Base-by-base conservation (phyloP, 2,888 invertebrate genomes). In the Mythimna loreyi region DNA sequence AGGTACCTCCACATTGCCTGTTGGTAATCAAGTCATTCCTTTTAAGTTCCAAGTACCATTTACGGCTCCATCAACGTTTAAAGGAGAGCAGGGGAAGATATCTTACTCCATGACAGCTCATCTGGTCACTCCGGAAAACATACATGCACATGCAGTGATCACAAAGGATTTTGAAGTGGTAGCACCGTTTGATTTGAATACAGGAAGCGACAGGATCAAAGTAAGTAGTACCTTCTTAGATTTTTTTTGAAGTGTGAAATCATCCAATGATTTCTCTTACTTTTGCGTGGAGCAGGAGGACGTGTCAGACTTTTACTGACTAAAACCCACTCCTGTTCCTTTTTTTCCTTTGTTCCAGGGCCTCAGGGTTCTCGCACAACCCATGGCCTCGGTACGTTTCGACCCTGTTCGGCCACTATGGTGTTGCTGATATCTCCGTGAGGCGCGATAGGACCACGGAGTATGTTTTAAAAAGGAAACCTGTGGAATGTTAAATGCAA, bases 31-130 rank as follows among this genome's bases (percentile, higher is more conserved):
- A 61, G 72, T 78, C 0, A 82, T 92, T 19, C 87, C 90, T 0
- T 93, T 94, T 77, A 81, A 83, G 25, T 93, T 82, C 74, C 90
- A 89, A 73, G 82, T 94, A 61, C 94, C 94, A 0, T 83, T 77
- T 11, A 86, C 73, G 6, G 84, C 82, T 2, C 94, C 94, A 0
- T 94, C 94, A 0, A 85, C 90, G 0, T 93, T 90, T 63, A 75
- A 74, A 8, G 89, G 90, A 0, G 84, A 87, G 0, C 84, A 86
- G 21, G 94, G 93, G 0, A 55, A 77, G 0, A 76, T 94, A 2
- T 56, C 61, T 0, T 93, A 93, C 78, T 81, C 75, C 19, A 81
- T 91, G 11, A 85, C 71, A 3, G 92, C 87, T 0, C 84, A 75
- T 25, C 40, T 93, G 28, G 86, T 91, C 25, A 81, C 79, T 50